phyloP scores from a whole-genome alignment of 2,888 invertebrate genomes.

The Drosophila austrosaltans region DNA sequence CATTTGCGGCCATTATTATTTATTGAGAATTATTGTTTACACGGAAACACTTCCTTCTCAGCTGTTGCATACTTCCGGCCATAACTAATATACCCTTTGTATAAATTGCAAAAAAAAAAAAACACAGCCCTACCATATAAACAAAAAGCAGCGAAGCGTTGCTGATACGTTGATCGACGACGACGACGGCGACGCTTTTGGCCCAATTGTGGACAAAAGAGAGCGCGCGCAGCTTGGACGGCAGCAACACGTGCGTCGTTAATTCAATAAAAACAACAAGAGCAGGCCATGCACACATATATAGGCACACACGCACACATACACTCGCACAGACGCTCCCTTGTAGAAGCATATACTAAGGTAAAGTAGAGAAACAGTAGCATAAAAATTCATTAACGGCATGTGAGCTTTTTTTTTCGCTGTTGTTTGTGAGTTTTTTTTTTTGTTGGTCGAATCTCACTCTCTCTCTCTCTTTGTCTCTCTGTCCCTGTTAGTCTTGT shows the following conservation, averaged over 20 bases:
- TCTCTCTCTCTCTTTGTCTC: constrained; percentile 26
- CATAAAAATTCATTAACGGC: constrained; percentile 68
- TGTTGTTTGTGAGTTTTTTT: constrained; percentile 32
- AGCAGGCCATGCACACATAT: constrained; percentile 35
- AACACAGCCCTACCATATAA: constrained; percentile 50
- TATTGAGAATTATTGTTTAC: too few species aligned
- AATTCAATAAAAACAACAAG: constrained; percentile 67
- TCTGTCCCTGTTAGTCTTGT: background rate
- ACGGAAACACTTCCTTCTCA: background rate
- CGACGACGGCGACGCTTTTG: constrained; percentile 30
- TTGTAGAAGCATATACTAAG: constrained; percentile 13
- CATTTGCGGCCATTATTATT: too few species aligned
- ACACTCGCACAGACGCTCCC: constrained; percentile 1
- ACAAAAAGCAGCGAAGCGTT: constrained; percentile 43
- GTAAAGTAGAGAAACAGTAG: constrained; percentile 36
- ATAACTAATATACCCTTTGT: background rate
- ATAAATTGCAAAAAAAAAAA: constrained; percentile 9
- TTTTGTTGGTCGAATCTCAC: constrained; percentile 3
- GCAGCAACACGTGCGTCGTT: constrained; percentile 70
- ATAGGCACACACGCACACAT: constrained; percentile 14
- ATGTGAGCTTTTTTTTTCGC: constrained; percentile 49
- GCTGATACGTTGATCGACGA: constrained; percentile 40
- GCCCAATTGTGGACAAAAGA: constrained; percentile 30
- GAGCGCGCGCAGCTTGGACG: constrained; percentile 55
- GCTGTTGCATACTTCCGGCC: background rate